Evolutionary conservation across 2,113 vertebrate species (phyloP), one percentile per base, ranked within the genome.

Genomic region (Rhegmatorhina hoffmannsi): DNA sequence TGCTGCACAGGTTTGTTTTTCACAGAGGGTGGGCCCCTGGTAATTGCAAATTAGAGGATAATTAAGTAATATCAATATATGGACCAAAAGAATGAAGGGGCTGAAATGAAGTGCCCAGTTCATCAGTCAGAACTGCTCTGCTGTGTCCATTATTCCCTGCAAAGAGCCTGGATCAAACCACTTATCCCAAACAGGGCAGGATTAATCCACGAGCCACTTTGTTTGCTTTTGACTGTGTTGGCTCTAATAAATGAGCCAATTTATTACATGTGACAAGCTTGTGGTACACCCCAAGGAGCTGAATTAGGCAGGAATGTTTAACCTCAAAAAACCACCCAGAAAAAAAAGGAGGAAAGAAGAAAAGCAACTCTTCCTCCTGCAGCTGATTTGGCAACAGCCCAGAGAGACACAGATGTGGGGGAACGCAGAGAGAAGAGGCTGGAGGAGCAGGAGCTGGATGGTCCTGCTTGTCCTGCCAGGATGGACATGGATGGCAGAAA

Each of bases 261-360:
- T 96, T 92, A 96, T 96, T 95, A 74, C 89, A 94, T 95, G 92
- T 96, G 96, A 97, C 96, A 96, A 83, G 96, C 91, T 49, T 95
- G 95, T 92, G 96, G 95, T 94, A 85, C 82, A 96, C 93, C 96
- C 95, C 94, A 94, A 97, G 95, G 91, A 93, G 92, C 56, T 4
- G 89, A 84, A 96, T 92, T 77, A 92, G 90, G 77, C 68, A 64
- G 74, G 84, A 86, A 95, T 90, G 92, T 89, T 90, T 66, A 96
- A 95, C 95, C 95, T 96, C 83, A 4, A 55, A 87, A 96, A 95
- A 78, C 36, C 92, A 89, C 92, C 76, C 38, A 1, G 34, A 5
- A 38, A 40, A 29, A 50, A 50, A 34, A n/a, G 6, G 3, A 33
- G 25, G 25, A n/a, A 25, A 43, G 21, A 62, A 94, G 68, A 73